phyloP scores from a whole-genome alignment of 2,113 vertebrate genomes.

The Trematocara marginatum region DNA sequence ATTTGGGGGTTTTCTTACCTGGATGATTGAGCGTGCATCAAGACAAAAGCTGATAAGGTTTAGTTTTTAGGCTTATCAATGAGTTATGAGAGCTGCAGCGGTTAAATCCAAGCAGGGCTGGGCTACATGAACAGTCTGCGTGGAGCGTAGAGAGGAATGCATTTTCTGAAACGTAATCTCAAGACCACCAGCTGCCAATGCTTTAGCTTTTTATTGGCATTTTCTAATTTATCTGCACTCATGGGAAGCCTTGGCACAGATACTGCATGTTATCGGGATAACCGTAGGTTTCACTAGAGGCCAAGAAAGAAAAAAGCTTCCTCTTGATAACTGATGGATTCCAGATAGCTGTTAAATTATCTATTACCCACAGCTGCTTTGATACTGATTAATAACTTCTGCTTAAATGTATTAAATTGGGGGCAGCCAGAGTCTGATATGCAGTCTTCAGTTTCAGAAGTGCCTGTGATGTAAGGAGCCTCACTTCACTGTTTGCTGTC shows the following conservation, averaged over 20 bases:
- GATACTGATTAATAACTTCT: background rate
- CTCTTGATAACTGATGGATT: background rate
- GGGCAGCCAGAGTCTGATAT: background rate
- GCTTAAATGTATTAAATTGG: background rate
- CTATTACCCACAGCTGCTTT: background rate
- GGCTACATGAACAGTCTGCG: background rate
- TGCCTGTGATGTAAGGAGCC: background rate
- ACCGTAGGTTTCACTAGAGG: background rate
- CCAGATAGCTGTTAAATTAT: background rate
- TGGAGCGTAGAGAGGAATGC: background rate
- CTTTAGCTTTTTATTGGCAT: background rate
- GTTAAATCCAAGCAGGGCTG: background rate
- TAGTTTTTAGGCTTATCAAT: background rate
- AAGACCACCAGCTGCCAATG: background rate
- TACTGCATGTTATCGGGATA: background rate
- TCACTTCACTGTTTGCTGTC: background rate
- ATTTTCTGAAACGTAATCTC: background rate
- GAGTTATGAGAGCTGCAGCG: background rate
- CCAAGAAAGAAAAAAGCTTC: background rate
- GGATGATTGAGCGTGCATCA: background rate
- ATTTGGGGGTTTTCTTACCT: background rate
- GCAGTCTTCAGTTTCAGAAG: background rate
- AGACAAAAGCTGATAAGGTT: background rate
- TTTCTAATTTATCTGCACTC: background rate
- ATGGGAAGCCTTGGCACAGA: background rate